phyloP scores from a whole-genome alignment of 2,113 vertebrate species.

The Grallaria varia region DNA sequence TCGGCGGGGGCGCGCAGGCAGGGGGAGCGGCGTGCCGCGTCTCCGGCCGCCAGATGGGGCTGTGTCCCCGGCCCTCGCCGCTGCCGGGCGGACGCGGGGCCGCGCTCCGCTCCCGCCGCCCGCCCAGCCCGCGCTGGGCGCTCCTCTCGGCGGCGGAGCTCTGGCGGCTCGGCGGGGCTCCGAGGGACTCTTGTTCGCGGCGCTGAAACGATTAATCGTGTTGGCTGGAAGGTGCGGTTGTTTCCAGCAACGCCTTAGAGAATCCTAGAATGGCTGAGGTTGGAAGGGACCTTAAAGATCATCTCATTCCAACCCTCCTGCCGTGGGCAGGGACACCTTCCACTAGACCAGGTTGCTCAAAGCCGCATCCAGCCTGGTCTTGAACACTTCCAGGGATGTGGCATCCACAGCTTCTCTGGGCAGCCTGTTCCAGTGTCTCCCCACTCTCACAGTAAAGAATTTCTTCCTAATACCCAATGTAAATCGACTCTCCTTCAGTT shows the following conservation, averaged over 20 bases:
- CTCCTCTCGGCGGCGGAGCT: background rate
- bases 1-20: background rate
- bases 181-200: too few relatives aligned
- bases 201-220: background rate
- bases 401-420: background rate
- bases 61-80: background rate
- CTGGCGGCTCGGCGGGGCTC: too few relatives aligned
- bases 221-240: background rate
- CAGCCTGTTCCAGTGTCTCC: background rate
- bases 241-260: background rate
- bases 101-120: background rate
- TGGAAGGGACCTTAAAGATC: background rate
- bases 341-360: background rate
- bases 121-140: background rate
- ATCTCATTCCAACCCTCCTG: background rate
- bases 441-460: background rate
- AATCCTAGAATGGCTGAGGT: background rate
- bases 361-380: background rate
- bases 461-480: background rate
- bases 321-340: background rate
- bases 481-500: background rate
- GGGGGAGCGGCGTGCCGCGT: accelerated
- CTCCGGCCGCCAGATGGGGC: conserved; percentile 33
- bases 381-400: background rate
- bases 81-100: background rate